Evolutionary conservation across 2,113 vertebrate genomes (phyloP).

Genomic region (Syngnathus floridae): DNA sequence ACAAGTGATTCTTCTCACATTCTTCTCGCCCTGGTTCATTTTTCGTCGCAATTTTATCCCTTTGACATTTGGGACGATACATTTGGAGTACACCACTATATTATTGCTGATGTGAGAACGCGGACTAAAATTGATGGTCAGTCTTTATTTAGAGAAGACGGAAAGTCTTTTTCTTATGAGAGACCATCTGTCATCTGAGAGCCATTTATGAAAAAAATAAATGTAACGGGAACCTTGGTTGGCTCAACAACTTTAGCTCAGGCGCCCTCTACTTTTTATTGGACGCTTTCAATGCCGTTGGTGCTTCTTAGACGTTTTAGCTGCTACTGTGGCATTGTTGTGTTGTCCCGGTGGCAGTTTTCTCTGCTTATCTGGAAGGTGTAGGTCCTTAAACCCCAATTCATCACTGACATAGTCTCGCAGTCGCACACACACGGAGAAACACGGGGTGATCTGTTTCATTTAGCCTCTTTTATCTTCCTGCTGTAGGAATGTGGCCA

Average conservation of each 20-base stretch:
- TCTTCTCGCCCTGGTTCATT: background rate
- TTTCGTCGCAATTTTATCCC: no score
- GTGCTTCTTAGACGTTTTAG: constrained; percentile 13
- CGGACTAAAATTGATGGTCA: no score
- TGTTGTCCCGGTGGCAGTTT: constrained; percentile 57
- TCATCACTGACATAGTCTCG: constrained; percentile 59
- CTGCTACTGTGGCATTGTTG: constrained; percentile 35
- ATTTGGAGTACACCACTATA: no score
- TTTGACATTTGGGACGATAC: no score
- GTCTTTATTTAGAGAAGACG: no score
- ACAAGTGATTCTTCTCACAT: background rate
- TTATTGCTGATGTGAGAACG: no score
- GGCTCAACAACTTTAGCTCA: background rate
- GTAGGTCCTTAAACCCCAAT: constrained; percentile 64
- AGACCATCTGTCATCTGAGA: no score
- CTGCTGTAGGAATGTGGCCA: constrained; percentile 61
- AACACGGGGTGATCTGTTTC: constrained; percentile 49
- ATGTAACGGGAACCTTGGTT: no score
- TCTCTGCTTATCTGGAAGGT: constrained; percentile 61
- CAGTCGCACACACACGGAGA: constrained; percentile 11
- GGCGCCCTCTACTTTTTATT: background rate
- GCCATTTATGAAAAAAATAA: no score
- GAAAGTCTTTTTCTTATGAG: no score
- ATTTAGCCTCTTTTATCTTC: constrained; percentile 67
- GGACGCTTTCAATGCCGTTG: constrained; percentile 5